Conservation (phyloP, 2,888 invertebrate genomes). For the Ormyrus thymus region DNA sequence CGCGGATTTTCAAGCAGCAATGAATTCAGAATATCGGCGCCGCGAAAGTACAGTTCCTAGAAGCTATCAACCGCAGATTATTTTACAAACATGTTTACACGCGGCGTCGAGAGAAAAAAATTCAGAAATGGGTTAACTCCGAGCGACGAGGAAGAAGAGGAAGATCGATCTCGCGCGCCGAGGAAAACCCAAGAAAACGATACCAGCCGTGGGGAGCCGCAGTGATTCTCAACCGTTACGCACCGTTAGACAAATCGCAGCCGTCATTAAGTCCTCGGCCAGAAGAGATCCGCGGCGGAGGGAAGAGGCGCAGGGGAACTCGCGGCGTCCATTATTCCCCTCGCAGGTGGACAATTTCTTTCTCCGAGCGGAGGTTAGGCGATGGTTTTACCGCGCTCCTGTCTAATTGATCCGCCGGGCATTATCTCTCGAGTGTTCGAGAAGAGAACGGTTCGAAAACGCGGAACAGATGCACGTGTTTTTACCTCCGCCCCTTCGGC, state of each 20-base stretch:
- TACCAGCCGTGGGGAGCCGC: background rate
- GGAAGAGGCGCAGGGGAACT: background rate
- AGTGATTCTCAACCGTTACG: slow-evolving; percentile 30
- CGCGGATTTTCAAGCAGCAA: background rate
- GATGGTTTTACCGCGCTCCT: background rate
- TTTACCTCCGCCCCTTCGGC: background rate
- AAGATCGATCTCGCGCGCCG: background rate
- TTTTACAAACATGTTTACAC: slow-evolving; percentile 1
- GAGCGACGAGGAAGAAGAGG: slow-evolving; percentile 3
- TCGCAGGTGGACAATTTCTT: slow-evolving; percentile 14
- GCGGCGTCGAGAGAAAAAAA: background rate
- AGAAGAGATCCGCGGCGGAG: background rate
- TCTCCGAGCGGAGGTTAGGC: background rate
- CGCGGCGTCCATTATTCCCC: slow-evolving; percentile 3
- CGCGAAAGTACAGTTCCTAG: background rate
- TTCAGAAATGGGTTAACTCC: slow-evolving; percentile 21
- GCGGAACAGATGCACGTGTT: background rate
- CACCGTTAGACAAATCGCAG: slow-evolving; percentile 36
- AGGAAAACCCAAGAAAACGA: slow-evolving; percentile 20
- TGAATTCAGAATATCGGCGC: background rate
- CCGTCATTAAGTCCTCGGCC: background rate
- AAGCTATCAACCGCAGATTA: background rate
- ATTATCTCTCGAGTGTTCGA: background rate
- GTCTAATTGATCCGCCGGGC: slow-evolving; percentile 16
- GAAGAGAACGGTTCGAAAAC: slow-evolving; percentile 1